Evolutionary conservation across 2,888 invertebrate genomes (phyloP).

Genomic region (Drosophila macrospina): DNA sequence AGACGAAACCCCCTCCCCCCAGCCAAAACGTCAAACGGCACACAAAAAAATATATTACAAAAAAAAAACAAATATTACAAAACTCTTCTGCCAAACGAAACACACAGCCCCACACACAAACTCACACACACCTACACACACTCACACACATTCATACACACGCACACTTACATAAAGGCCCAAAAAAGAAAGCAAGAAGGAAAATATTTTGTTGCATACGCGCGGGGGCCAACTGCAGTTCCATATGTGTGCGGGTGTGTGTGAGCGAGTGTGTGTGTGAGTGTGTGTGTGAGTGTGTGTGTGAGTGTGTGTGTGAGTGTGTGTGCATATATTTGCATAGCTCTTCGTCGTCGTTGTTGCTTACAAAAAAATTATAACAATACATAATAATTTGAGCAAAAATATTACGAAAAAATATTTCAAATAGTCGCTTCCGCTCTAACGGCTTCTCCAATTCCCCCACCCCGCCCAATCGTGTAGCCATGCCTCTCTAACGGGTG

Average conservation of each 20-base stretch:
- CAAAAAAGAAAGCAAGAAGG: slow-evolving; percentile 52
- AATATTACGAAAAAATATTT: slow-evolving; percentile 77
- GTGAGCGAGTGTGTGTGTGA: slow-evolving; percentile 7
- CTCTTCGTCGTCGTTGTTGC: slow-evolving; percentile 22
- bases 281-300: slow-evolving; percentile 12
- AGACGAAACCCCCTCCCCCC: slow-evolving; percentile 31
- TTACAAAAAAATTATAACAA: slow-evolving; percentile 67
- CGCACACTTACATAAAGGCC: slow-evolving; percentile 19
- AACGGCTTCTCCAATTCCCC: slow-evolving; percentile 43
- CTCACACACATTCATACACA: background rate
- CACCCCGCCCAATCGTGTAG: background rate
- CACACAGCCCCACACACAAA: slow-evolving; percentile 17
- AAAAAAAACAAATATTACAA: slow-evolving; percentile 56
- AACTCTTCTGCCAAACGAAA: slow-evolving; percentile 38
- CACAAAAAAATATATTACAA: slow-evolving; percentile 45
- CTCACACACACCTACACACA: slow-evolving; percentile 5
- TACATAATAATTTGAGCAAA: slow-evolving; percentile 79
- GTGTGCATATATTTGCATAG: slow-evolving; percentile 42
- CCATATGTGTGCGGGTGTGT: slow-evolving; percentile 34
- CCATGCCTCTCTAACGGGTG: background rate
- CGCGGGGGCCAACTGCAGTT: slow-evolving; percentile 46
- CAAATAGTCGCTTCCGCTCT: slow-evolving; percentile 76
- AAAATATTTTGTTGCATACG: slow-evolving; percentile 67
- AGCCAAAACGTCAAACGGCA: slow-evolving; percentile 63
- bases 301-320: slow-evolving; percentile 5